Evolutionary conservation across 1,140 invertebrate species (phyloP).

Genomic region (Charaxes varanes): DNA sequence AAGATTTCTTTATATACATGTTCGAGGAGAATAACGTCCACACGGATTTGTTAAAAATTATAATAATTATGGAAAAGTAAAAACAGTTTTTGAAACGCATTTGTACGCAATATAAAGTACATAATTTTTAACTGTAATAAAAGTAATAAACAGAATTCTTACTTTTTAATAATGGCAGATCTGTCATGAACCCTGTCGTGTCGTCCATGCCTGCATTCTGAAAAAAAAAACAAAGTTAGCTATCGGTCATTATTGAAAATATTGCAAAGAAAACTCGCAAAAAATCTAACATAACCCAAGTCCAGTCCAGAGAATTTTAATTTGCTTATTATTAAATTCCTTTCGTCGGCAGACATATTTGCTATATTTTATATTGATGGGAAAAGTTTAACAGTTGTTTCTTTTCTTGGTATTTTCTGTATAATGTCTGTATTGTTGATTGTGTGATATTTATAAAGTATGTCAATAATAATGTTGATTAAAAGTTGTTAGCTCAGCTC

Average conservation of each 20-base stretch:
- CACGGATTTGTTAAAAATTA: too few species aligned
- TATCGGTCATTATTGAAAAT: background rate
- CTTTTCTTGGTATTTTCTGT: background rate
- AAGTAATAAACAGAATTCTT: conserved; percentile 78
- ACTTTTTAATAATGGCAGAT: conserved; percentile 92
- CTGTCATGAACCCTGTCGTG: conserved; percentile 88
- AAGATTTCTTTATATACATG: too few species aligned
- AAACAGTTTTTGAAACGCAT: background rate
- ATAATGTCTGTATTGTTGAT: too few species aligned
- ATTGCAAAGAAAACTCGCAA: conserved; percentile 2
- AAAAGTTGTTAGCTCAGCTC: too few species aligned
- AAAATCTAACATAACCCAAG: conserved; percentile 6
- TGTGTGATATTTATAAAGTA: too few species aligned
- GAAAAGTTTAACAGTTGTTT: conserved; percentile 1
- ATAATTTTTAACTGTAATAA: conserved; percentile 3
- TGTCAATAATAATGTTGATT: too few species aligned
- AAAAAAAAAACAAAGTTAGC: conserved; percentile 49
- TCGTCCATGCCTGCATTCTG: conserved; percentile 90
- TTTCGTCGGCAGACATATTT: conserved; percentile 29
- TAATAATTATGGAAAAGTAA: too few species aligned
- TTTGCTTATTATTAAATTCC: conserved; percentile 53
- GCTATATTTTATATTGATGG: conserved; percentile 19
- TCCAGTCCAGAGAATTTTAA: conserved; percentile 23
- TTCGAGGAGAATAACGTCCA: too few species aligned
- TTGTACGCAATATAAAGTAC: background rate